Evolutionary conservation across 2,113 vertebrate genomes (phyloP).

Genomic region (Aspiorhynchus laticeps): DNA sequence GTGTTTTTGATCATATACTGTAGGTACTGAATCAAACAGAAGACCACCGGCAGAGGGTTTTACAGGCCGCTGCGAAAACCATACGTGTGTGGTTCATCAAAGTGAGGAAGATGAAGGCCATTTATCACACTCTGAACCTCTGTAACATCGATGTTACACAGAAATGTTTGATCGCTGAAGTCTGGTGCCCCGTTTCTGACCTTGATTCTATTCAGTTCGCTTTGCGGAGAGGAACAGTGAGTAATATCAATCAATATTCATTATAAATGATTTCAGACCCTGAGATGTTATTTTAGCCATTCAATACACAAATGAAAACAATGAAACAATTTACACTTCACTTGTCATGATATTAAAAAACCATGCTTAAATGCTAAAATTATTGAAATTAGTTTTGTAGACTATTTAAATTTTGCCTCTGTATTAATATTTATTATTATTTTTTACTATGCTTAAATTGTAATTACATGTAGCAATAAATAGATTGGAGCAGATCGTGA

Average conservation of each 20-base stretch:
- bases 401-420: not conserved
- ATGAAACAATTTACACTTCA: not conserved
- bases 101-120: conserved; percentile 98
- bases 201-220: conserved; percentile 98
- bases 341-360: no score
- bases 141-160: conserved; percentile 99
- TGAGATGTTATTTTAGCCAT: not conserved
- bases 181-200: conserved; percentile 97
- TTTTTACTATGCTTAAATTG: not conserved
- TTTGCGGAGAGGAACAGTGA: conserved; percentile 92
- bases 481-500: not conserved
- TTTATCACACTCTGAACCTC: conserved; percentile 97
- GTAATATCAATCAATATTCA: conserved; percentile 52
- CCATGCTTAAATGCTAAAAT: not conserved
- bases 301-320: not conserved
- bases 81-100: conserved; percentile 98
- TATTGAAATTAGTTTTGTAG: not conserved
- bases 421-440: not conserved
- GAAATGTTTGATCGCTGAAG: conserved; percentile 97
- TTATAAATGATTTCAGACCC: not conserved
- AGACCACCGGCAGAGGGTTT: conserved; percentile 93
- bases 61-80: conserved; percentile 94
- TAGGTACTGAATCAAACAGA: conserved; percentile 98
- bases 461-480: not conserved
- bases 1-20: conserved; percentile 25